Base-by-base conservation (phyloP, 2,888 invertebrate species). In the Tenthredo scrophulariae region DNA sequence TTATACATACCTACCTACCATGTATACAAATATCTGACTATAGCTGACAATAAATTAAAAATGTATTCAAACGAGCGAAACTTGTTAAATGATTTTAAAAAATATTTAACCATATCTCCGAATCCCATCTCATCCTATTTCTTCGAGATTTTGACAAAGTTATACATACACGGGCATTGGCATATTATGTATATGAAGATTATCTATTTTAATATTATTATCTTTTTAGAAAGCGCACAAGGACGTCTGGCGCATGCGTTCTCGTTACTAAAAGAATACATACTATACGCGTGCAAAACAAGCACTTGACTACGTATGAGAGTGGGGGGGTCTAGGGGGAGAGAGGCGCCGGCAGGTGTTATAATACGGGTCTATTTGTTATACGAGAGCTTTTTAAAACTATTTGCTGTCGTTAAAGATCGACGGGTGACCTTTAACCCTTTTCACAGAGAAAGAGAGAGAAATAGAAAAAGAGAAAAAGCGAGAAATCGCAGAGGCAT, bases 211-310 rank as follows among this genome's bases (percentile, higher is more conserved):
- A 62, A 50, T 80, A 62, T 37, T 7, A 54, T 86, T 88, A 88
- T 88, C 87, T 87, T 88, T 89, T 89, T 89, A 89, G 88, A 89
- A 89, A 89, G 88, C 87, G 86, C 85, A 89, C 87, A 87, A 89
- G 87, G 87, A 86, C 86, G 86, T 77, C 70, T 70, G 50, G 80
- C 70, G 85, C 82, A 85, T 37, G 80, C 85, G 85, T 85, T 46
- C 46, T 33, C 72, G 67, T 74, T 58, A n/a, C 67, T 54, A 29
- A 84, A 88, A 90, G 90, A 87, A 46, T 46, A 13, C 67, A 74
- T 37, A 65, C 43, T 74, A 65, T 83, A 67, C 83, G 67, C 65
- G 83, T 83, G 83, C 83, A 83, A 83, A 83, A 83, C 83, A 70
- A 83, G 65, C 83, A 70, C 67, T 50, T 83, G 83, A 83, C 83